Conservation (phyloP, 1,140 invertebrate species). For the Euwallacea fornicatus region DNA sequence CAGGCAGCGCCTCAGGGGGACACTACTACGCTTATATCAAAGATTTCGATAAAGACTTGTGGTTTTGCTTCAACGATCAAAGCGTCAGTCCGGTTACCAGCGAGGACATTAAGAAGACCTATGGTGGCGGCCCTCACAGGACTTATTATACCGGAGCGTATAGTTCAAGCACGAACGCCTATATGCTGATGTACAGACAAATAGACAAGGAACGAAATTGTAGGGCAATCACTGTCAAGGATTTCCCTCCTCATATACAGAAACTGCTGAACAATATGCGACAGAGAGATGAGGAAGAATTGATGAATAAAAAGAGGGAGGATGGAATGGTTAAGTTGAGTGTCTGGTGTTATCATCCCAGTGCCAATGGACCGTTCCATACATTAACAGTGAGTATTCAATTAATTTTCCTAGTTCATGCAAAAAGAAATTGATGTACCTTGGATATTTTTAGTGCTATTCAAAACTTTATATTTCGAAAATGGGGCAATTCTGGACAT, state of each 20-base stretch:
- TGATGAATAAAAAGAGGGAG: conserved; percentile 61
- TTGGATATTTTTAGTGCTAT: no score
- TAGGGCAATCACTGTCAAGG: conserved; percentile 65
- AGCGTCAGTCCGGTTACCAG: conserved; percentile 68
- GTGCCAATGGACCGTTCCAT: conserved; percentile 18
- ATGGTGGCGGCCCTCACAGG: conserved; percentile 72
- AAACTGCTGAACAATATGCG: conserved; percentile 66
- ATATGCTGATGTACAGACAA: conserved; percentile 91
- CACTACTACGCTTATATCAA: conserved; percentile 96
- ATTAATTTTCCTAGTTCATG: not conserved
- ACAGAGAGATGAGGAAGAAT: conserved; percentile 69
- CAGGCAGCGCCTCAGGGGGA: conserved; percentile 86
- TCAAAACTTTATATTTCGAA: no score
- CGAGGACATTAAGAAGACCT: conserved; percentile 83
- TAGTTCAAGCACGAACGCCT: conserved; percentile 86
- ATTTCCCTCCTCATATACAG: conserved; percentile 78
- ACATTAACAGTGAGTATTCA: conserved; percentile 53
- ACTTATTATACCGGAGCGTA: conserved; percentile 76
- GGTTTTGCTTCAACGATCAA: conserved; percentile 86
- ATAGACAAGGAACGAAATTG: conserved; percentile 73
- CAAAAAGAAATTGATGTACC: not conserved
- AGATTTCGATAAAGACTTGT: conserved; percentile 75
- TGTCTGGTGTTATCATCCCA: conserved; percentile 64
- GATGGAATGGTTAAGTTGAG: conserved; percentile 64
- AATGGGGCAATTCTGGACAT: no score